phyloP scores from a whole-genome alignment of 2,113 vertebrate genomes.

The Cebidichthys violaceus region DNA sequence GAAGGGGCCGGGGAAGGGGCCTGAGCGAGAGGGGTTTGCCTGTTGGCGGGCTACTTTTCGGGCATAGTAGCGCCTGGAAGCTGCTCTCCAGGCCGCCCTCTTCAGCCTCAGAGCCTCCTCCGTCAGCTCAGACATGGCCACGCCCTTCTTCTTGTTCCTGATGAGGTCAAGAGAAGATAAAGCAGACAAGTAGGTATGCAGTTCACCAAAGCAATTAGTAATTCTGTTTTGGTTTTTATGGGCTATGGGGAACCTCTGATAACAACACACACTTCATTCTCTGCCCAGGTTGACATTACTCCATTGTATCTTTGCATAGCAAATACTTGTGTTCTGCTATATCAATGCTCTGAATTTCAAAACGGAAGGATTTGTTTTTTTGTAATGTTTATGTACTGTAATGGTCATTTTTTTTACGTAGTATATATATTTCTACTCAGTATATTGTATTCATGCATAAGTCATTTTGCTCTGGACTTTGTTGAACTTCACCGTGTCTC shows the following conservation, averaged over 20 bases:
- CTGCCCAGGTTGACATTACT: no score
- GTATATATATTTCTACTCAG: no score
- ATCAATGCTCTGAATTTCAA: no score
- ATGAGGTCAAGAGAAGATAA: not conserved
- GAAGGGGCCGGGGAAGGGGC: not conserved
- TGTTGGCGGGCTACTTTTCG: constrained; percentile 76
- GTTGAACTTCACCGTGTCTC: no score
- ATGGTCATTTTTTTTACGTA: no score
- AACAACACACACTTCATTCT: no score
- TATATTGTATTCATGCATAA: no score
- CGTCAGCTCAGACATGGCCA: constrained; percentile 56
- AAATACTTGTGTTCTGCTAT: no score
- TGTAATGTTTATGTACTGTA: no score
- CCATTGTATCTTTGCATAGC: no score
- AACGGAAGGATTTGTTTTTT: no score
- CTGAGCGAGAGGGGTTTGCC: not conserved
- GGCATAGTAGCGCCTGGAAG: constrained; percentile 77
- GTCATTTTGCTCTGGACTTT: no score
- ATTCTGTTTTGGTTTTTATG: not conserved
- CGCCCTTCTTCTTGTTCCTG: constrained; percentile 64
- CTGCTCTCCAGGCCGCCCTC: constrained; percentile 78
- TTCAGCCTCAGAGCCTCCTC: constrained; percentile 75
- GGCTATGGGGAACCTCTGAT: not conserved
- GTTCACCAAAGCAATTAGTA: not conserved
- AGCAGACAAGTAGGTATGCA: not conserved